Evolutionary conservation across 2,797 vertebrate species (phyloP), one percentile per base, ranked within the genome.

Genomic region (Amphiprion clarkii): DNA sequence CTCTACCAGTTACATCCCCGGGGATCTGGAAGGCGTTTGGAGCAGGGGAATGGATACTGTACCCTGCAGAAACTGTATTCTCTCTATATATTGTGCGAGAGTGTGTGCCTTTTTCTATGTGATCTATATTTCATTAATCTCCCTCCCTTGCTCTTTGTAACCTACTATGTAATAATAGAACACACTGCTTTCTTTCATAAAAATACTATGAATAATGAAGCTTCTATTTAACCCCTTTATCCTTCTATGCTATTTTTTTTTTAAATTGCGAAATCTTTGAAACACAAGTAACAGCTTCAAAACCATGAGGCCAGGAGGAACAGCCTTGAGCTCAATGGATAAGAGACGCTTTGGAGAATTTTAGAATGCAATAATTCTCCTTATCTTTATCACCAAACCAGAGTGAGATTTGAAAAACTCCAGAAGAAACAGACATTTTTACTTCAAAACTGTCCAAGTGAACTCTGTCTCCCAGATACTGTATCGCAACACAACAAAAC

Each of bases 21-120:
- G 25, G 39, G 72, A 79, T 67, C 12, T 29, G 31, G 54, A 48
- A 60, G 36, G 25, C 52, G 46, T 79, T 71, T 76, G 55, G 31
- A 82, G 61, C 21, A 27, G 0, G 5, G 40, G 33, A 48, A 63
- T 17, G 12, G 16, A 67, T 74, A 62, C 21, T 69, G 39, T 7
- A 53, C 36, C 42, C 6, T 49, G 21, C 46, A 70, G 1, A 54
- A 27, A 1, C 23, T 66, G 19, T 52, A 25, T 39, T 52, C 25
- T 54, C 2, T 74, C 19, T 39, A 31, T 51, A 57, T 46, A 48
- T 61, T 23, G 19, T 58, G 1, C 16, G 3, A 8, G 7, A 17
- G n/a, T 36, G 0, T 10, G 17, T 19, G 44, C 17, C 6, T 46
- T 46, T 46, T 46, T 36, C 8, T 31, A 36, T 36, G 33, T 9